Evolutionary conservation across 2,113 vertebrate species (phyloP).

Genomic region (Aphyosemion australe): DNA sequence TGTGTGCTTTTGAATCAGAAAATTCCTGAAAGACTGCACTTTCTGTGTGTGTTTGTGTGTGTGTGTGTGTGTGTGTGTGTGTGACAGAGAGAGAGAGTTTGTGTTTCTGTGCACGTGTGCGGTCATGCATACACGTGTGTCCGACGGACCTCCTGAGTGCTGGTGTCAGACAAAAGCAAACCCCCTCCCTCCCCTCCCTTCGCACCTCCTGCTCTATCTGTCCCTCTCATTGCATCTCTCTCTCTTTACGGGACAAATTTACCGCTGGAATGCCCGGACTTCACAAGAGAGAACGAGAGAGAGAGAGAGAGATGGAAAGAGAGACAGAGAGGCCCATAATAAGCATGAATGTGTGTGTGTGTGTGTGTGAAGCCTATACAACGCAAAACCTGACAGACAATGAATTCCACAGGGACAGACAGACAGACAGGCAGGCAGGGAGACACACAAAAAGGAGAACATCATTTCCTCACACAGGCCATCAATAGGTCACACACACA

Average conservation of each 20-base stretch:
- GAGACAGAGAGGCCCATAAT: slow-evolving; percentile 46
- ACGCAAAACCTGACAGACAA: slow-evolving; percentile 67
- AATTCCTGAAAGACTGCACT: slow-evolving; percentile 4
- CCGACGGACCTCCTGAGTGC: slow-evolving; percentile 69
- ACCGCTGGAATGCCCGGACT: slow-evolving; percentile 86
- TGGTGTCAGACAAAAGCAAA: slow-evolving; percentile 80
- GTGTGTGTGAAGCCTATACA: slow-evolving; percentile 21
- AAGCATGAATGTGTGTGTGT: not conserved
- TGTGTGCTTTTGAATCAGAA: slow-evolving; percentile 19
- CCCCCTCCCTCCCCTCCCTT: slow-evolving; percentile 63
- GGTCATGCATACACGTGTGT: slow-evolving; percentile 59
- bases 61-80: slow-evolving; percentile 19
- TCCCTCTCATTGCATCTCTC: slow-evolving; percentile 28
- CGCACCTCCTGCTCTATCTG: slow-evolving; percentile 41
- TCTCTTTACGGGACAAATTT: slow-evolving; percentile 90
- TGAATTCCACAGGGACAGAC: slow-evolving; percentile 42
- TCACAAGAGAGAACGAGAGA: slow-evolving; percentile 82
- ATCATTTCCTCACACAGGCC: slow-evolving; percentile 47
- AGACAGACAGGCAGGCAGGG: slow-evolving; percentile 30
- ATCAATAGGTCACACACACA: slow-evolving; percentile 45
- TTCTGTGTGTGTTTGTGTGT: slow-evolving; percentile 17
- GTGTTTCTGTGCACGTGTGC: slow-evolving; percentile 32
- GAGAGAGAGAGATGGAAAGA: too few species aligned
- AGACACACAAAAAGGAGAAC: slow-evolving; percentile 53
- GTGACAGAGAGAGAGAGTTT: slow-evolving; percentile 16